Base-by-base conservation (phyloP, 2,113 vertebrate genomes). In the Delphinus delphis region DNA sequence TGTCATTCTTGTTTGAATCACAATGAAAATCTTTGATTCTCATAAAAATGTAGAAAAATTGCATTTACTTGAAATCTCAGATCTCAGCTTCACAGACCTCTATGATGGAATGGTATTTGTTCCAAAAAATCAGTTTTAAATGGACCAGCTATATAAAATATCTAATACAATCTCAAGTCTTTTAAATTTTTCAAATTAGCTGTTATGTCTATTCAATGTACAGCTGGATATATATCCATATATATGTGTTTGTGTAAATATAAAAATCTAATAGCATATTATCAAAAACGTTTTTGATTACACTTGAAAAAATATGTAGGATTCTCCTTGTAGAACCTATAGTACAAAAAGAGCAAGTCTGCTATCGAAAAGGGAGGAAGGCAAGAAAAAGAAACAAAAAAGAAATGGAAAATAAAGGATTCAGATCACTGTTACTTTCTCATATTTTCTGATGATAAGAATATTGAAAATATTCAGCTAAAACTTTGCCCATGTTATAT, bases 1-100 rank as follows among this genome's bases (percentile, higher is more conserved):
- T 97, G 36, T 55, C 47, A 88, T 86, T 93, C 23, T 77, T 2
- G 3, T 76, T 91, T 96, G 58, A 96, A 94, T 96, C 97, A 93
- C 33, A 93, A 65, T 50, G 79, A 90, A 96, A 91, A 8, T 91
- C 86, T 95, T 93, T 95, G 85, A 91, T 92, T 90, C 25, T 81
- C 44, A 88, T 12, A 84, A 88, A 96, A 74, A 88, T 85, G 23
- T 15, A 62, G 18, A 41, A 93, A 90, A 97, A 88, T 25, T 36
- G 13, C 55, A 17, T 80, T 63, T 84, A 44, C 81, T 93, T 96
- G 60, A 98, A 96, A 95, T 86, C 25, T 93, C 77, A 62, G 33
- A 58, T 89, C 8, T n/a, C 41, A 88, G 65, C 53, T 92, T 87
- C 28, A 92, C 11, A 94, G 55, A 23, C 14, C 53, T 67, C 33